Conservation (phyloP, 1,140 invertebrate genomes). For the Lithobius niger region DNA sequence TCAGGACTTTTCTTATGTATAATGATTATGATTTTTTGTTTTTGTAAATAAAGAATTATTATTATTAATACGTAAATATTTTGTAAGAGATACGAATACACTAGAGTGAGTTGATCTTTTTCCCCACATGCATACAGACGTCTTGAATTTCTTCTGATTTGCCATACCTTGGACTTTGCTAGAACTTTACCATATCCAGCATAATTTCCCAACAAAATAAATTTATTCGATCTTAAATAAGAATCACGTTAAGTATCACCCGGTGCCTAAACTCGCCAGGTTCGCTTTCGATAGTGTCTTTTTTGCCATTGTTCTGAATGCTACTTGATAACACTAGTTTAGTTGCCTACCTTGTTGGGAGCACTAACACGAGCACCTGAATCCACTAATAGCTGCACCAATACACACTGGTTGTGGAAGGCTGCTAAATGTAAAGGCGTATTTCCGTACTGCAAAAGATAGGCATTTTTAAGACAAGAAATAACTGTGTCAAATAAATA, state of each 20-base stretch:
- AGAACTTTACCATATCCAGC: too few species aligned
- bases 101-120: too few species aligned
- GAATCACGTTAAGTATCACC: background rate
- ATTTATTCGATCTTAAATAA: background rate
- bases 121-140: too few species aligned
- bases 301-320: background rate
- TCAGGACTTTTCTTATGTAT: too few species aligned
- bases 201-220: too few species aligned
- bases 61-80: slow-evolving; percentile 1
- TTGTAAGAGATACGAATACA: too few species aligned
- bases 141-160: too few species aligned
- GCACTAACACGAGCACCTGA: slow-evolving; percentile 54
- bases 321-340: background rate
- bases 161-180: too few species aligned
- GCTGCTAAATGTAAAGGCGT: slow-evolving; percentile 61
- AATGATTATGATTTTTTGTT: background rate
- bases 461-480: background rate
- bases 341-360: slow-evolving; percentile 49
- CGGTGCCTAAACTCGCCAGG: background rate
- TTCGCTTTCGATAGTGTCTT: background rate
- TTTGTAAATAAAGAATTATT: background rate
- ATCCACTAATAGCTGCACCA: slow-evolving; percentile 52
- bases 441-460: slow-evolving; percentile 46
- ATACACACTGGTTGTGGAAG: slow-evolving; percentile 50
- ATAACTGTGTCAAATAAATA: too few species aligned